Evolutionary conservation across 2,888 invertebrate genomes (phyloP).

Genomic region (Rotaria sp.): DNA sequence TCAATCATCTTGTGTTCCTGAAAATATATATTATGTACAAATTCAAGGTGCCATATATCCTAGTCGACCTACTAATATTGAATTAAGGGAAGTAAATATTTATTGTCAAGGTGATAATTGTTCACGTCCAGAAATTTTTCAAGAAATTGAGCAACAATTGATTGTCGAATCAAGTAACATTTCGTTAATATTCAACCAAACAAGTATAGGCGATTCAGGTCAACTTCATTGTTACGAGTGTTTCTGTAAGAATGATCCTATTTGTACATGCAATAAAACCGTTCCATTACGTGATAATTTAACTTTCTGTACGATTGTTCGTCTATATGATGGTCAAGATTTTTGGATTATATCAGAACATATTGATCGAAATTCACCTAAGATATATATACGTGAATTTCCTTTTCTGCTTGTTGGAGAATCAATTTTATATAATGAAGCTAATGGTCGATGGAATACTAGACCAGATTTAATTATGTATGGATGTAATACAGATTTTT

Average conservation of each 20-base stretch:
- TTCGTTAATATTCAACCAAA: background rate
- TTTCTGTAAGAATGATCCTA: background rate
- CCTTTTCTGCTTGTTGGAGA: background rate
- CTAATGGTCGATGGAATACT: background rate
- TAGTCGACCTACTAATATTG: no score
- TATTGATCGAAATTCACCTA: background rate
- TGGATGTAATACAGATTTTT: slow-evolving; percentile 11
- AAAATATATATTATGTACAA: background rate
- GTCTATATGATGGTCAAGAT: background rate
- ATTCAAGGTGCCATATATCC: background rate
- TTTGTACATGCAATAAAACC: background rate
- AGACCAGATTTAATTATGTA: background rate
- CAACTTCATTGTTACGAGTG: background rate
- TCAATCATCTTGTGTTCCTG: background rate
- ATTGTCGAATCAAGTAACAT: background rate
- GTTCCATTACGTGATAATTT: background rate
- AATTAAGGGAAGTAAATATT: background rate
- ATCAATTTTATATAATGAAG: background rate
- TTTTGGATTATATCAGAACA: background rate
- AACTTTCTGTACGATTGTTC: background rate
- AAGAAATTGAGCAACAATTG: background rate
- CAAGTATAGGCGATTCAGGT: background rate
- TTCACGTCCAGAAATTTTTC: background rate
- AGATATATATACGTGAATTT: background rate
- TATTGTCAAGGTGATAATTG: background rate